These are phyloP conservation scores for Hololepta plana DNA, from an alignment of 2,888 invertebrate species.

Conservation along the genomic window DNA sequence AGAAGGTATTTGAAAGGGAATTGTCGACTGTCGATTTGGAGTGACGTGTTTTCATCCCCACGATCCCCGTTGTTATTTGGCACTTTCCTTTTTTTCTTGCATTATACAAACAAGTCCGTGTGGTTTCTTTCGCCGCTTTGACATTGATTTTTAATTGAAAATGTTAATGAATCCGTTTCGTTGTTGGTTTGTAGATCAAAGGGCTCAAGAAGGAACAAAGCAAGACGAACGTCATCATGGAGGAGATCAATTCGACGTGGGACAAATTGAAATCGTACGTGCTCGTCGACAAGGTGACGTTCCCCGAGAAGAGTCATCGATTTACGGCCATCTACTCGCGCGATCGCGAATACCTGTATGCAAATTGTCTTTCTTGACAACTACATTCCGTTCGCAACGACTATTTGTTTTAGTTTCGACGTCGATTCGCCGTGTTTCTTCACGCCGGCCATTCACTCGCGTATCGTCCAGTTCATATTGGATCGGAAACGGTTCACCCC, in stretches of 20 bases:
- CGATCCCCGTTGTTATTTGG: too few relatives aligned
- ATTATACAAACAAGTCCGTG: too few relatives aligned
- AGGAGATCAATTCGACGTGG: conserved; percentile 36
- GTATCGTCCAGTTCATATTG: conserved; percentile 84
- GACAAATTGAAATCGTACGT: conserved; percentile 37
- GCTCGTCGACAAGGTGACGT: conserved; percentile 48
- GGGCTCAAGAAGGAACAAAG: too few relatives aligned
- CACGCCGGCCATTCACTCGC: conserved; percentile 65
- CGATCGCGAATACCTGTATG: conserved; percentile 85
- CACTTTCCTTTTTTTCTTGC: too few relatives aligned
- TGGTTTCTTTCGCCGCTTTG: too few relatives aligned
- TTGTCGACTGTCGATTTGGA: too few relatives aligned
- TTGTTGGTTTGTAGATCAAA: too few relatives aligned
- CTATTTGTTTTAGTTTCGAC: conserved; percentile 72
- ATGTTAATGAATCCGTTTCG: conserved; percentile 2
- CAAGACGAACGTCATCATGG: conserved; percentile 38
- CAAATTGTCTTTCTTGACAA: too few relatives aligned
- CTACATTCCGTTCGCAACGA: too few relatives aligned
- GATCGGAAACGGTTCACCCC: conserved; percentile 69
- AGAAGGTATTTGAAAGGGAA: too few relatives aligned
- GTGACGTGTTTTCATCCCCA: too few relatives aligned
- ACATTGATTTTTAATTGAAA: too few relatives aligned
- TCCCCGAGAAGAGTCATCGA: conserved; percentile 60
- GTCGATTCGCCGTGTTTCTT: conserved; percentile 68
- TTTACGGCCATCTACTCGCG: conserved; percentile 80